These are phyloP conservation scores for Electrona antarctica DNA, from an alignment of 2,113 vertebrate species.

Conservation along the genomic window DNA sequence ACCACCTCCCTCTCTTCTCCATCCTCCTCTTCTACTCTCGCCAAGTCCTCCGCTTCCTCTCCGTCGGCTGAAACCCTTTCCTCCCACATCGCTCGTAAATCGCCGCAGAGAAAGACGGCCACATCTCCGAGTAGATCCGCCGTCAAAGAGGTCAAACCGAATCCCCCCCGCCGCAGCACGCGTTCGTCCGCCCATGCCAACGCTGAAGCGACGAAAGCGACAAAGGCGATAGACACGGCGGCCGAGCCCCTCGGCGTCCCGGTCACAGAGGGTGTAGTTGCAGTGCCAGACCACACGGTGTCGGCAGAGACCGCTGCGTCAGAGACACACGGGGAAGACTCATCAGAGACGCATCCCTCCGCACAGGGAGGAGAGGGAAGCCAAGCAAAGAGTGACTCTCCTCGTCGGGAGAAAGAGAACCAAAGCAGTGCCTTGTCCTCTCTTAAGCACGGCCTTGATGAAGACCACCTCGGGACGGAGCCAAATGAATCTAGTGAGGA, in stretches of 20 bases:
- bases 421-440: neutral
- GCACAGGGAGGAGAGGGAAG: neutral
- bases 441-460: neutral
- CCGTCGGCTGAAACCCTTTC: neutral
- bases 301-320: constrained; percentile 39
- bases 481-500: neutral
- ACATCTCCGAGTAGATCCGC: neutral
- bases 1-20: neutral
- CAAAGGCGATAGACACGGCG: neutral
- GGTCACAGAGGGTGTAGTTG: neutral
- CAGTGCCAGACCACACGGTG: constrained; percentile 30
- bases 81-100: constrained; percentile 1
- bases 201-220: neutral
- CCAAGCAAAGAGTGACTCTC: constrained; percentile 1
- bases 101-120: constrained; percentile 3
- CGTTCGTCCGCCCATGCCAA: constrained; percentile 6
- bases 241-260: neutral
- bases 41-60: neutral
- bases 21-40: neutral
- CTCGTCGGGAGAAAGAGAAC: neutral
- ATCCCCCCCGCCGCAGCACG: neutral
- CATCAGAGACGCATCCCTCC: constrained; percentile 17
- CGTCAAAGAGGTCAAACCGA: neutral
- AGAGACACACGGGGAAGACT: constrained; percentile 28
- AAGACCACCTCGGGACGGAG: neutral